Evolutionary conservation across 1,140 invertebrate genomes (phyloP).

Genomic region (Drosophila rufa): DNA sequence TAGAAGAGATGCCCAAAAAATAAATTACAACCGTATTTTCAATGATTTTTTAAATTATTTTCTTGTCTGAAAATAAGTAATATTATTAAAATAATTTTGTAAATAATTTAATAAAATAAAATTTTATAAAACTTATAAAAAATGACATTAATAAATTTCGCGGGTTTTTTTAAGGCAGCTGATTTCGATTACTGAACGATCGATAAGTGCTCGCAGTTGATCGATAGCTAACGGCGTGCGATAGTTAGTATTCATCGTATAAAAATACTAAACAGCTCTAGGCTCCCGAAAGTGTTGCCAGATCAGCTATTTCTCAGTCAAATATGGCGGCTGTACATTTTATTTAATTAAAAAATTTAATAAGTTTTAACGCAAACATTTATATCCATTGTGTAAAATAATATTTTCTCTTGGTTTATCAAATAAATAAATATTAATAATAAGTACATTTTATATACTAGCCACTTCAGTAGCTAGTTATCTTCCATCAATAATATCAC

Average conservation of each 20-base stretch:
- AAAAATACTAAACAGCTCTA: too few relatives aligned
- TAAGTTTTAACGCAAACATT: too few relatives aligned
- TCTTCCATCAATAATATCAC: neutral
- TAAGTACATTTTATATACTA: neutral
- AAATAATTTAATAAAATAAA: neutral
- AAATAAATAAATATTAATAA: neutral
- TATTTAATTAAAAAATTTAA: neutral
- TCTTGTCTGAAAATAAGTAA: too few relatives aligned
- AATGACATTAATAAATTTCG: neutral
- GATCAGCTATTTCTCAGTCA: slow-evolving; percentile 8
- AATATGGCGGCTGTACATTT: neutral
- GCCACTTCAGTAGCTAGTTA: neutral
- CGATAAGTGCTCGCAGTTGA: neutral
- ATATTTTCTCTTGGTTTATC: neutral
- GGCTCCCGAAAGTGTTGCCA: slow-evolving; percentile 3
- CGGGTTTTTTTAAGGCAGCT: neutral
- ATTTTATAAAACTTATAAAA: neutral
- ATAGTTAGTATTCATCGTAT: slow-evolving; percentile 6
- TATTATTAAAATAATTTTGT: neutral
- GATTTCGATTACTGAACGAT: slow-evolving; percentile 6
- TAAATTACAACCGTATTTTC: too few relatives aligned
- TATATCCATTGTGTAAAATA: neutral
- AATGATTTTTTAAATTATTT: too few relatives aligned
- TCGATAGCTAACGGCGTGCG: neutral
- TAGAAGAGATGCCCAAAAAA: too few relatives aligned